Percentiles rank a stretch among this genome's conserved stretches.
Evolutionary conservation across 2,113 vertebrate genomes (phyloP).

Genomic region (Tympanuchus pallidicinctus): DNA sequence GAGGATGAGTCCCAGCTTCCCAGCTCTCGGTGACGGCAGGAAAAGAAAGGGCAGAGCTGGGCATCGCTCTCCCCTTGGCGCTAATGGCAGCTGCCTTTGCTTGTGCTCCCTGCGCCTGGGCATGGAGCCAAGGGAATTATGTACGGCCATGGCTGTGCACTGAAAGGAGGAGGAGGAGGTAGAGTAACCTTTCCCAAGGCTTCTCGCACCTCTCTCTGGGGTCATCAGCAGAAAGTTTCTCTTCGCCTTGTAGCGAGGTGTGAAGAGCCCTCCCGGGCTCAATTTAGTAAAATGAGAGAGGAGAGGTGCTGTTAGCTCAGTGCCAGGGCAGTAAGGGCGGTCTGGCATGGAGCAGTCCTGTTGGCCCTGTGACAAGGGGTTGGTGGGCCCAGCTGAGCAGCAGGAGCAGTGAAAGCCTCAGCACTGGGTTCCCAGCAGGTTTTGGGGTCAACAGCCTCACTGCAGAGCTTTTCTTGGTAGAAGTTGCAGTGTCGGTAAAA

Average conservation of each 20-base stretch:
- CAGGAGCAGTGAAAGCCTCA: neutral
- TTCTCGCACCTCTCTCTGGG: neutral
- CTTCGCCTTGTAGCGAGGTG: neutral
- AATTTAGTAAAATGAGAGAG: fast-evolving
- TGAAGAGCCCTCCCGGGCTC: neutral
- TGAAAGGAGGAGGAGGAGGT: conserved; percentile 42
- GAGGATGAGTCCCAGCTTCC: conserved; percentile 57
- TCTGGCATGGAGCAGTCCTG: neutral
- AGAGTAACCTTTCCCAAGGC: conserved; percentile 22
- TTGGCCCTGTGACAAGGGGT: conserved; percentile 21
- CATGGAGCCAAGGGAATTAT: conserved; percentile 58
- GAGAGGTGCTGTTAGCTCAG: neutral
- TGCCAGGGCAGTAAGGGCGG: neutral
- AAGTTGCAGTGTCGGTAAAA: fast-evolving
- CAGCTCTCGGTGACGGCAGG: neutral
- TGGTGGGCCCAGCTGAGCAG: neutral
- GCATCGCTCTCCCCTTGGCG: conserved; percentile 57
- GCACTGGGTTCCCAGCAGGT: fast-evolving
- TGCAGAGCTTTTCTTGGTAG: neutral
- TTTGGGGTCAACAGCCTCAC: neutral
- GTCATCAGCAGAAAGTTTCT: neutral
- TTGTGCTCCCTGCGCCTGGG: conserved; percentile 56
- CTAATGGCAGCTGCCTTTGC: conserved; percentile 59
- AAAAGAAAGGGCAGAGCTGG: conserved; percentile 64
- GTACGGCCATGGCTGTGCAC: conserved; percentile 8